Percentiles rank a stretch among this genome's conserved stretches.
Evolutionary conservation across 2,113 vertebrate genomes (phyloP).

Genomic region (Phocoena sinus): DNA sequence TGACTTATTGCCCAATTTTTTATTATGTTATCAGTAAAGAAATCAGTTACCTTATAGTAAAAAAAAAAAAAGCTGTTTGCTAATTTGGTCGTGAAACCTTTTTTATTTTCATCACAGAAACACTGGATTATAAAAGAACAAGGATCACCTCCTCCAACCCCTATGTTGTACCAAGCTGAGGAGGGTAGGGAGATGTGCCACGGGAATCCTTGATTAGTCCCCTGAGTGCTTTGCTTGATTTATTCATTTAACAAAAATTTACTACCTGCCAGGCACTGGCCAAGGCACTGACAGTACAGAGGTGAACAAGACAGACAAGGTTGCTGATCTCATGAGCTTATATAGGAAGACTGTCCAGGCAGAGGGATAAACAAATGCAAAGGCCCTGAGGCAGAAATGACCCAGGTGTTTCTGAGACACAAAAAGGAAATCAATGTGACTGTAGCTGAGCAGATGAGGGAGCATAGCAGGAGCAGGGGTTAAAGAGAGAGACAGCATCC

Average conservation of each 20-base stretch:
- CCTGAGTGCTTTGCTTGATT: background rate
- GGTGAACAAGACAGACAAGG: background rate
- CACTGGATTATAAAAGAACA: background rate
- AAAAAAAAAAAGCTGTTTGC: background rate
- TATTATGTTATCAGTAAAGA: constrained; percentile 10
- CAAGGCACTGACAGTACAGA: background rate
- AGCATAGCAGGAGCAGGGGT: accelerated
- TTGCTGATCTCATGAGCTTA: background rate
- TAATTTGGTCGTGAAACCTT: background rate
- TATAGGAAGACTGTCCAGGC: background rate
- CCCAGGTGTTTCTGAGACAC: background rate
- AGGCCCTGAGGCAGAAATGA: background rate
- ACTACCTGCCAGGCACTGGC: background rate
- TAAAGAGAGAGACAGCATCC: background rate
- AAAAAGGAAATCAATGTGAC: background rate
- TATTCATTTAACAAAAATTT: background rate
- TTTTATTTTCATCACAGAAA: background rate
- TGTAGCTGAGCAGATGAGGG: background rate
- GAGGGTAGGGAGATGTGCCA: background rate
- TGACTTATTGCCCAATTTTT: background rate
- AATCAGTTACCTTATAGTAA: background rate
- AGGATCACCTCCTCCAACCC: background rate
- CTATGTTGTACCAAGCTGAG: background rate
- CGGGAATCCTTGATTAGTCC: background rate
- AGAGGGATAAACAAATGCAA: background rate